phyloP scores from a whole-genome alignment of 37 sponge, comb jelly and placozoan genomes.

The Diacarnus erythraeanus region DNA sequence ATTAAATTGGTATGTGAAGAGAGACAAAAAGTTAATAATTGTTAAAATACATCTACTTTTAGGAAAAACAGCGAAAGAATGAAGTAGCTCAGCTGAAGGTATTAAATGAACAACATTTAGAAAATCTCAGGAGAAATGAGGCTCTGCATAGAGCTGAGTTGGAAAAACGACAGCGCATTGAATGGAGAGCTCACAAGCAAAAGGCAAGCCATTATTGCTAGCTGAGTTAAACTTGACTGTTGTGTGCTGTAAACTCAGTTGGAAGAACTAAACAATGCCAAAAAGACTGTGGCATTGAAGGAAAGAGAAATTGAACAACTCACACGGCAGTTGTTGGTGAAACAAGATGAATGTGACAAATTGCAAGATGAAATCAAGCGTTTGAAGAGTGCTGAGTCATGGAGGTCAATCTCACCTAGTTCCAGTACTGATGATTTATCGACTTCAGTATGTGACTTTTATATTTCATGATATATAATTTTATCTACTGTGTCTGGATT shows the following conservation, averaged over 20 bases:
- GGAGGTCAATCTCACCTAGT: conserved; percentile 27
- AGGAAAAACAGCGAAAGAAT: neutral
- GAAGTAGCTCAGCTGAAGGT: neutral
- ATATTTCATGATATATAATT: too few species aligned
- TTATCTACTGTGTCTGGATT: neutral
- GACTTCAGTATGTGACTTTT: too few species aligned
- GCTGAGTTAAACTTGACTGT: neutral
- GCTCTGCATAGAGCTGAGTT: neutral
- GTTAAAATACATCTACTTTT: too few species aligned
- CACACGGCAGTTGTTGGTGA: neutral
- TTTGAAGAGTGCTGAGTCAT: conserved; percentile 49
- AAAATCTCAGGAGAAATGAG: neutral
- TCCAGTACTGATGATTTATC: conserved; percentile 5
- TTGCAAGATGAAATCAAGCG: conserved; percentile 45
- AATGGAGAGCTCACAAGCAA: neutral
- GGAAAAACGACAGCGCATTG: neutral
- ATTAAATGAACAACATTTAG: neutral
- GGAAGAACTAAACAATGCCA: conserved; percentile 44
- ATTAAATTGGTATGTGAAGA: neutral
- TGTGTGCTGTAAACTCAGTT: conserved; percentile 12
- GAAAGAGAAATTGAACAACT: conserved; percentile 38
- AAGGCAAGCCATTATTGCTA: neutral
- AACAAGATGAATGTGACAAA: conserved; percentile 54
- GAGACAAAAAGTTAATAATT: too few species aligned
- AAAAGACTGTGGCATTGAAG: conserved; percentile 21